A percentile compares a stretch with the other conserved stretches of the same genome.
Evolutionary conservation across 2,888 invertebrate species (phyloP).

Genomic region (Callosobruchus maculatus): DNA sequence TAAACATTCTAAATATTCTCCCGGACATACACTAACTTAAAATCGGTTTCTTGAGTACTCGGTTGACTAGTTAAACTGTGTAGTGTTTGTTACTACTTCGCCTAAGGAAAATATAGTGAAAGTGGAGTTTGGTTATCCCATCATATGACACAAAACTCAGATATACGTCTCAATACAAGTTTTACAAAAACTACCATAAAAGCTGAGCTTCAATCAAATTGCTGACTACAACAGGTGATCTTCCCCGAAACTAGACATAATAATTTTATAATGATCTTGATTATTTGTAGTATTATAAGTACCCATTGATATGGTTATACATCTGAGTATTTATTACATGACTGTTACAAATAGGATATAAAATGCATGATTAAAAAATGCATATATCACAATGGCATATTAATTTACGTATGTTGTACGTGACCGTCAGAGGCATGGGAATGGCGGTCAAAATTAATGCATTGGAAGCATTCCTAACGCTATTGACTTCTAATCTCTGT

Average conservation of each 20-base stretch:
- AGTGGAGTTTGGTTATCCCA: no score
- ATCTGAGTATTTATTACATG: background rate
- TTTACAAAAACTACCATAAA: background rate
- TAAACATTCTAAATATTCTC: no score
- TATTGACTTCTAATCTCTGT: background rate
- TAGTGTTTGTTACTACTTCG: no score
- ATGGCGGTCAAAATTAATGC: background rate
- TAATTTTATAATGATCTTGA: background rate
- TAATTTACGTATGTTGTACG: background rate
- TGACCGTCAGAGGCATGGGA: background rate
- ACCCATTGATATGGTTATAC: background rate
- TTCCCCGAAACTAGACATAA: background rate
- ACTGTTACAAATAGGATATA: background rate
- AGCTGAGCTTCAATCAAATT: background rate
- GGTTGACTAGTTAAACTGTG: no score
- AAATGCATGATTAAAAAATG: background rate
- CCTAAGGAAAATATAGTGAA: no score
- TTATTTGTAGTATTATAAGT: background rate
- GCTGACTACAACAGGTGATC: background rate
- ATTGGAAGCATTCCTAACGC: background rate
- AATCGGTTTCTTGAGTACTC: no score
- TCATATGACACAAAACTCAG: no score
- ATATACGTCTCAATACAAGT: no score
- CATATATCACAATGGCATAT: background rate
- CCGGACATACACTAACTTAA: no score